Evolutionary conservation across 1,140 invertebrate genomes (phyloP).

Genomic region (Drosophila pallidifrons): DNA sequence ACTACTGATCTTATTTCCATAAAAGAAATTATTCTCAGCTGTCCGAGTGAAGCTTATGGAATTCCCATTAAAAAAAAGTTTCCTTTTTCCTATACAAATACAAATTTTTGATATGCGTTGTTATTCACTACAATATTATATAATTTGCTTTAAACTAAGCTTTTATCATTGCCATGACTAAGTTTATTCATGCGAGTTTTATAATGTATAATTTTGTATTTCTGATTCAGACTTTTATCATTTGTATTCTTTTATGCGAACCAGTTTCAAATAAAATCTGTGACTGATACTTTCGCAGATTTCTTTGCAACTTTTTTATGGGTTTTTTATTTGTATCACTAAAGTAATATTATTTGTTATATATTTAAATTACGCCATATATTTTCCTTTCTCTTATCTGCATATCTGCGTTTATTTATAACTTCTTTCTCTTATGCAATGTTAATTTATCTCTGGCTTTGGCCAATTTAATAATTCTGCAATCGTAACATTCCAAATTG

Average conservation of each 20-base stretch:
- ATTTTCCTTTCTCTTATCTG: not conserved
- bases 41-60: not conserved
- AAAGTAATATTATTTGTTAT: not conserved
- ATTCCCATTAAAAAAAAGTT: not conserved
- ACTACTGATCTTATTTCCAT: conserved; percentile 17
- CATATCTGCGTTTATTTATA: conserved; percentile 15
- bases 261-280: not conserved
- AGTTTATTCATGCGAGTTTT: not conserved
- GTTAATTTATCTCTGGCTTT: not conserved
- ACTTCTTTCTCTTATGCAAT: conserved; percentile 18
- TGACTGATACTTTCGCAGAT: not conserved
- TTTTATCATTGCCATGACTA: conserved; percentile 1
- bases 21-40: not conserved
- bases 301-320: not conserved
- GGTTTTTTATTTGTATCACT: not conserved
- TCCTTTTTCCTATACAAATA: not conserved
- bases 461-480: conserved; percentile 20
- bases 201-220: not conserved
- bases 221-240: not conserved
- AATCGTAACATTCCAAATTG: conserved; percentile 30
- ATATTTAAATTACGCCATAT: too few species aligned
- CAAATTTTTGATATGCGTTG: not conserved
- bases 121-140: not conserved
- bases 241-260: not conserved
- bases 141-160: not conserved